phyloP scores from a whole-genome alignment of 1,140 invertebrate genomes.

The Papilio xuthus region DNA sequence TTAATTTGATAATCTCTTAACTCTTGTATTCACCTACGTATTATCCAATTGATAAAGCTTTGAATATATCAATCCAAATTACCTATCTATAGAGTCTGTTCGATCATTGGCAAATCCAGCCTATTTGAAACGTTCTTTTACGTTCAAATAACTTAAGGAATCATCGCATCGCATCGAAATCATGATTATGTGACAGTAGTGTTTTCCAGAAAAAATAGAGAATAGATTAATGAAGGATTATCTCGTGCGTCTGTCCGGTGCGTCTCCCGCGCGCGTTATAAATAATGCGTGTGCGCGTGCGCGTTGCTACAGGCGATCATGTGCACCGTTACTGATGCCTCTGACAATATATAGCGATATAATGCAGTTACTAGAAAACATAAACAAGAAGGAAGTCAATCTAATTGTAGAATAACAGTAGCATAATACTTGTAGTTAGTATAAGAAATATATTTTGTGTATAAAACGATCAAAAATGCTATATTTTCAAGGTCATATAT shows the following conservation, averaged over 20 bases:
- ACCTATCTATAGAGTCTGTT: not conserved
- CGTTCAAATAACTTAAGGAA: too few species aligned
- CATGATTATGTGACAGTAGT: not conserved
- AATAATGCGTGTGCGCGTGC: slow-evolving; percentile 43
- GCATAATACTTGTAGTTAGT: too few species aligned
- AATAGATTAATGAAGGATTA: slow-evolving; percentile 37
- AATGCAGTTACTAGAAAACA: not conserved
- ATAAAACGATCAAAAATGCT: too few species aligned
- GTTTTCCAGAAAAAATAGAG: slow-evolving; percentile 31
- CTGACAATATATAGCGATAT: not conserved
- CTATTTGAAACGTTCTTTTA: too few species aligned
- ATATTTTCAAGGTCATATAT: too few species aligned
- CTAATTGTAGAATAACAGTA: not conserved
- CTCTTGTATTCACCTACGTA: not conserved
- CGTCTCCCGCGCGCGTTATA: slow-evolving; percentile 44
- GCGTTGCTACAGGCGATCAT: not conserved
- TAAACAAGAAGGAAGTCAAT: not conserved
- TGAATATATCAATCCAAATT: not conserved
- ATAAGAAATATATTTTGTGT: too few species aligned
- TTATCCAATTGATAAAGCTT: not conserved
- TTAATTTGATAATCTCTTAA: not conserved
- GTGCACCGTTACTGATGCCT: slow-evolving; percentile 4
- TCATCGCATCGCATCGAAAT: too few species aligned
- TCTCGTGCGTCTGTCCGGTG: slow-evolving; percentile 10
- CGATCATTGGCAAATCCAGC: too few species aligned